Conservation (phyloP, 2,888 invertebrate genomes). For the Eucera pruinosa region DNA sequence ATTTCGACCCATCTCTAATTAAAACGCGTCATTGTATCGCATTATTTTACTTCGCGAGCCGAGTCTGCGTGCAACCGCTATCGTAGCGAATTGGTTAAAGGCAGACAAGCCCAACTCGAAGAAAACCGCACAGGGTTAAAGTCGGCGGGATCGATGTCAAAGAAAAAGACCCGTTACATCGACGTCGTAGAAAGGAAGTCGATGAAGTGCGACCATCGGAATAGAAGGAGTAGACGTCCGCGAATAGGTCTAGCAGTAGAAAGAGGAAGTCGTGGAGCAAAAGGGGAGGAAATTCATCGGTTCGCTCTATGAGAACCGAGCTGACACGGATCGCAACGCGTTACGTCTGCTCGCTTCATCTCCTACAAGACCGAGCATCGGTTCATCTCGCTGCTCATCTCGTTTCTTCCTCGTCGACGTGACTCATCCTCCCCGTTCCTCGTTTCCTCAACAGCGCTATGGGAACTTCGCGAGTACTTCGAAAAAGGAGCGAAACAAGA, state of each 20-base stretch:
- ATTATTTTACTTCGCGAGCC: too few relatives aligned
- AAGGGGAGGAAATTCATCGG: conserved; percentile 25
- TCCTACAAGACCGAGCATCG: conserved; percentile 3
- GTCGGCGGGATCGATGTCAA: conserved; percentile 37
- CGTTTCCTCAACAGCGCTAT: background rate
- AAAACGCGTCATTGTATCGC: too few relatives aligned
- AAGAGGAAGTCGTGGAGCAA: conserved; percentile 17
- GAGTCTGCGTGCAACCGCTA: too few relatives aligned
- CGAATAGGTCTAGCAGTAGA: background rate
- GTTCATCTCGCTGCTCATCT: conserved; percentile 11
- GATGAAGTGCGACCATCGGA: conserved; percentile 36
- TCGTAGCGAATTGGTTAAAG: too few relatives aligned
- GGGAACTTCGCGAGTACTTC: conserved; percentile 19
- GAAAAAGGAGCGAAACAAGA: background rate
- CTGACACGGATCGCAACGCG: conserved; percentile 56
- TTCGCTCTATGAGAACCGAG: conserved; percentile 41
- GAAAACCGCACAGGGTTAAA: conserved; percentile 27
- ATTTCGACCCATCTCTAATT: too few relatives aligned
- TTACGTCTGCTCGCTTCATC: conserved; percentile 27
- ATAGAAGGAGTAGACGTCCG: conserved; percentile 7
- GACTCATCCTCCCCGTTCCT: conserved; percentile 22
- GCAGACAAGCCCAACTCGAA: too few relatives aligned
- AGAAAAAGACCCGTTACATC: conserved; percentile 47
- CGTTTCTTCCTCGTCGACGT: background rate
- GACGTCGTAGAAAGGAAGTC: conserved; percentile 32